Percentiles rank a stretch among this genome's conserved stretches.
Evolutionary conservation across 2,113 vertebrate genomes (phyloP).

Genomic region (Catharus minimus): DNA sequence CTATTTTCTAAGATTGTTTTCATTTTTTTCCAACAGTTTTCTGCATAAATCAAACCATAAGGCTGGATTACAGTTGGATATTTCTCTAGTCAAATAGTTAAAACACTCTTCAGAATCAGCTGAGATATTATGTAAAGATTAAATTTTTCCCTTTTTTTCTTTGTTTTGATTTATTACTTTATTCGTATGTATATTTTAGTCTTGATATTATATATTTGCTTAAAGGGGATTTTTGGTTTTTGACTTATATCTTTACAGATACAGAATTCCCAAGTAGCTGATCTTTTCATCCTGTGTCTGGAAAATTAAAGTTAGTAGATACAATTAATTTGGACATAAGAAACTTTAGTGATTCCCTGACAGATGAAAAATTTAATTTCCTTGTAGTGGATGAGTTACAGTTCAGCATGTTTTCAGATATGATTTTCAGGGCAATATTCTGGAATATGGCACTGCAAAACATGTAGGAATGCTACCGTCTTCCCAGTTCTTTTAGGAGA

Average conservation of each 20-base stretch:
- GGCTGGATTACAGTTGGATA: background rate
- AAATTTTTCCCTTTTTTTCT: background rate
- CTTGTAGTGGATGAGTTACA: background rate
- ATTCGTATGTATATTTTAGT: background rate
- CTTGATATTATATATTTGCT: background rate
- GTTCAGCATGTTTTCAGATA: background rate
- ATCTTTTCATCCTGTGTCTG: background rate
- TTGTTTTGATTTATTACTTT: background rate
- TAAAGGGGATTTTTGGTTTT: accelerated
- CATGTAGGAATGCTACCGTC: background rate
- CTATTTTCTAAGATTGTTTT: background rate
- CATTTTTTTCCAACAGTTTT: background rate
- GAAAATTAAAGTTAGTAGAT: background rate
- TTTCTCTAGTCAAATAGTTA: background rate
- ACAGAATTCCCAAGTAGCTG: background rate
- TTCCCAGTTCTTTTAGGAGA: background rate
- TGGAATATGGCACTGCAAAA: background rate
- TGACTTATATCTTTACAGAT: background rate
- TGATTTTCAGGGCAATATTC: background rate
- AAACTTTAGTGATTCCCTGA: background rate
- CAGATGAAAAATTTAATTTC: background rate
- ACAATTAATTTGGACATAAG: background rate
- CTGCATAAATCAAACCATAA: background rate
- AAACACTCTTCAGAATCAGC: background rate
- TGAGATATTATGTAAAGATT: background rate